phyloP scores from a whole-genome alignment of 1,140 invertebrate genomes.

The Scaptomyza hsui region DNA sequence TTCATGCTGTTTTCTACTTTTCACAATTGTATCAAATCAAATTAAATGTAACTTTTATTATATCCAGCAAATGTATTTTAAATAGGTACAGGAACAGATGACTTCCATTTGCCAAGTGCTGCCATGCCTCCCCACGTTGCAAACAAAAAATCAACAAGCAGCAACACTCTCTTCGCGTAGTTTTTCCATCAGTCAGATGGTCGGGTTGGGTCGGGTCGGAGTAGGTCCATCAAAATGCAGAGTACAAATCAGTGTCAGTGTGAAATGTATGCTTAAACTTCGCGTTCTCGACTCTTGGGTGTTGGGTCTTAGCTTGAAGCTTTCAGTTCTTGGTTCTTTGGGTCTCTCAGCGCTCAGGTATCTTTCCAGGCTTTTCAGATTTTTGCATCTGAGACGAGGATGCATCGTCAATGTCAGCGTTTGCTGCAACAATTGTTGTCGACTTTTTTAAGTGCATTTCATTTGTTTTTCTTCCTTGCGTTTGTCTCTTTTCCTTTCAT shows the following conservation, averaged over 20 bases:
- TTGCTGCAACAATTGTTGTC: slow-evolving; percentile 12
- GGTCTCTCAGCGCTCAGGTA: slow-evolving; percentile 2
- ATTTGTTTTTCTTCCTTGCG: neutral
- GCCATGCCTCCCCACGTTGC: too few relatives aligned
- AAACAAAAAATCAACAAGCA: too few relatives aligned
- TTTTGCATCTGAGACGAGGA: neutral
- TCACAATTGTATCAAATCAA: too few relatives aligned
- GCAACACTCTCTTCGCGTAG: neutral
- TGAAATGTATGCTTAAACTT: slow-evolving; percentile 57
- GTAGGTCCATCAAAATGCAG: neutral
- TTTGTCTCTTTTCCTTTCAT: neutral
- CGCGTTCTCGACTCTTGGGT: slow-evolving; percentile 8
- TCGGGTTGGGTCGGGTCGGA: too few relatives aligned
- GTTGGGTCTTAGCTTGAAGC: neutral
- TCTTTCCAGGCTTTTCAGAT: slow-evolving; percentile 1
- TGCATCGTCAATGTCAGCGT: slow-evolving; percentile 11
- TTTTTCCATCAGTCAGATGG: slow-evolving; percentile 7
- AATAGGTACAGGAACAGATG: too few relatives aligned
- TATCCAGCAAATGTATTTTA: too few relatives aligned
- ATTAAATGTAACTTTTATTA: too few relatives aligned
- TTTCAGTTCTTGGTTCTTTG: slow-evolving; percentile 1
- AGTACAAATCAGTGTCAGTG: slow-evolving; percentile 68
- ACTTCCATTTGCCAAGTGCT: neutral
- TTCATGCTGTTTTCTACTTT: too few relatives aligned
- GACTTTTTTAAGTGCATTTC: neutral